Evolutionary conservation across 2,113 vertebrate genomes (phyloP), one percentile per base, ranked within the genome.

Genomic region (Xenus cinereus): DNA sequence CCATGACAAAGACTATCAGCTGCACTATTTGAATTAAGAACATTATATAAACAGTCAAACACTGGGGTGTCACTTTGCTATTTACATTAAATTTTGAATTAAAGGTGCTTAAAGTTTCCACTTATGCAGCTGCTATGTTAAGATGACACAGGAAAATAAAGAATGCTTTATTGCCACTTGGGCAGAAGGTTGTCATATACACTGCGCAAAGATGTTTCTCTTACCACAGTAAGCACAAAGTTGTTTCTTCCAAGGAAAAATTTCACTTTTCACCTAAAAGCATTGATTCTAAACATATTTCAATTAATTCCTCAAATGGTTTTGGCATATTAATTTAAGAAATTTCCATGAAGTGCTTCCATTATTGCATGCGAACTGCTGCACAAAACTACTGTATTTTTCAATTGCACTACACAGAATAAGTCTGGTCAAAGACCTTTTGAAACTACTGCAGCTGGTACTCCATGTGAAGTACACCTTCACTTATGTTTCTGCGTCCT

Each of bases 1-100:
- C 21, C 32, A 18, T 14, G 7, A 72, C 7, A 51, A 64, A 75
- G 64, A 67, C 16, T 62, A n/a, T 45, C 63, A 90, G 32, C 14
- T 64, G 26, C 39, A 37, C 9, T 60, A 24, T 28, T 21, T 79
- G 43, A 79, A 75, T 22, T 56, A 74, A 91, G 41, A 10, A 48
- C 19, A 18, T 2, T 4, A 74, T 0, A 66, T 14, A 77, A 77
- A 84, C 0, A 1, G n/a, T 54, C 39, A 45, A 74, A 24, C 21
- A 24, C 20, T 17, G 11, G 2, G 12, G 22, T 56, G 20, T 67
- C 60, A 57, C 24, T 51, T 87, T 67, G 23, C 26, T 71, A 63
- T 74, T 84, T 50, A 79, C 1, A 9, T 11, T 45, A 75, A 43
- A 7, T 15, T 83, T 59, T 51, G 13, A 88, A 51, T 68, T 56